These are phyloP conservation scores for Lasioglossum calceatum DNA, from an alignment of 2,888 invertebrate genomes.

Conservation along the genomic window DNA sequence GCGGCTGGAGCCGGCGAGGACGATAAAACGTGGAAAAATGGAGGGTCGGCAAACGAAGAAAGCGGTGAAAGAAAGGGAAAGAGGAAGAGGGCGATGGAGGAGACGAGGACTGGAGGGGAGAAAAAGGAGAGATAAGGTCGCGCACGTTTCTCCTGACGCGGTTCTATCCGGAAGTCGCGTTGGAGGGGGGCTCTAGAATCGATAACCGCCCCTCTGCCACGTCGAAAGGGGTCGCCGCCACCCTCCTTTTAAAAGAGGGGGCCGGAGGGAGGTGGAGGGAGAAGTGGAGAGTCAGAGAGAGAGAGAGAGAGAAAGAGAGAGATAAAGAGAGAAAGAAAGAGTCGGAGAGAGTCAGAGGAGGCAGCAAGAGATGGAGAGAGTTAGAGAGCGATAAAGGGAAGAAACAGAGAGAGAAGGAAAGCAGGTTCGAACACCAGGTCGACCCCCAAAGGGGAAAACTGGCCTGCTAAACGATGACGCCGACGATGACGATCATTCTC, in stretches of 20 bases:
- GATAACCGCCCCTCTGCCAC: conserved; percentile 79
- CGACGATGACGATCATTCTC: conserved; percentile 40
- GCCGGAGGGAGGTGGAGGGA: not conserved
- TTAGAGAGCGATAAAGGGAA: not conserved
- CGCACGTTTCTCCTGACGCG: conserved; percentile 72
- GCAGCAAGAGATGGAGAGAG: not conserved
- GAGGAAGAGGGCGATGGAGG: conserved; percentile 30
- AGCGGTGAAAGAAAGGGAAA: conserved; percentile 18
- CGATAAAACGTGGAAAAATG: conserved; percentile 7
- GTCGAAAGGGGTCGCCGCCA: conserved; percentile 77
- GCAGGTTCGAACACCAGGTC: conserved; percentile 41
- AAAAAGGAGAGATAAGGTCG: conserved; percentile 41
- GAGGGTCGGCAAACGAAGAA: not conserved
- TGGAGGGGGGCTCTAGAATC: conserved; percentile 73
- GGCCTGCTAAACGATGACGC: conserved; percentile 46
- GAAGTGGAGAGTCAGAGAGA: conserved; percentile 2
- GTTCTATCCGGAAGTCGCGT: conserved; percentile 78
- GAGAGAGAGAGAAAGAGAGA: not conserved
- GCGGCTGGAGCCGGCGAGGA: not conserved
- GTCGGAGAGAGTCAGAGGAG: not conserved
- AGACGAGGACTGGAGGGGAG: conserved; percentile 28
- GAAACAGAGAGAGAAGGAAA: not conserved
- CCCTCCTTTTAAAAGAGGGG: conserved; percentile 61
- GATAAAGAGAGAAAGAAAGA: not conserved
- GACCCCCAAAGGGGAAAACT: conserved; percentile 38